These are phyloP conservation scores for Lycocerus yunnanus DNA, from an alignment of 2,888 invertebrate genomes.

Conservation along the genomic window DNA sequence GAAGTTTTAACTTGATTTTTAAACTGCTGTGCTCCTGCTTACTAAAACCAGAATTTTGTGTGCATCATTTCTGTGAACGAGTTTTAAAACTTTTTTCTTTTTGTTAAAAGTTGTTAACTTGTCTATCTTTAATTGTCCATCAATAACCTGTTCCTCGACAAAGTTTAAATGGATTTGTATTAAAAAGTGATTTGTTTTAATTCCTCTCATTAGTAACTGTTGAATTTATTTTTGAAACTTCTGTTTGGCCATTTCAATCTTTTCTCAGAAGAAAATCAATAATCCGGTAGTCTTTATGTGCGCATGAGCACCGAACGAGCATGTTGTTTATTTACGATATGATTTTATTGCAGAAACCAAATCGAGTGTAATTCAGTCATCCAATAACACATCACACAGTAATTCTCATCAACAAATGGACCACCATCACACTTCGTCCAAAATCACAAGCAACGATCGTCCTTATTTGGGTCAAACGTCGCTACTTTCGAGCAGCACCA, in stretches of 20 bases:
- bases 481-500: slow-evolving; percentile 57
- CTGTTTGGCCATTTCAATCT: neutral
- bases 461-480: slow-evolving; percentile 64
- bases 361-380: slow-evolving; percentile 38
- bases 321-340: neutral
- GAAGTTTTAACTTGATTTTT: neutral
- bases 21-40: neutral
- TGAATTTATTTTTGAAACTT: neutral
- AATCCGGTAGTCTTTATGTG: neutral
- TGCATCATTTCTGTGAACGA: neutral
- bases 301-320: neutral
- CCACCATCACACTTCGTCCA: slow-evolving; percentile 18
- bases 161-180: neutral
- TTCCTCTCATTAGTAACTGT: neutral
- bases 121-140: neutral
- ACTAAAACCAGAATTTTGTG: neutral
- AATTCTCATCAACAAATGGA: slow-evolving; percentile 26
- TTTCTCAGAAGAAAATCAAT: neutral
- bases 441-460: slow-evolving; percentile 44
- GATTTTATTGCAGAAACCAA: slow-evolving; percentile 48
- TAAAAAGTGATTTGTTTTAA: neutral
- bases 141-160: neutral
- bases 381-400: slow-evolving; percentile 26
- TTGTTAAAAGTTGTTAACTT: neutral
- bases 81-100: neutral